Percentiles rank a stretch among this genome's conserved stretches.
These are phyloP conservation scores for Lucilia sericata DNA, from an alignment of 1,140 invertebrate genomes.

Conservation along the genomic window DNA sequence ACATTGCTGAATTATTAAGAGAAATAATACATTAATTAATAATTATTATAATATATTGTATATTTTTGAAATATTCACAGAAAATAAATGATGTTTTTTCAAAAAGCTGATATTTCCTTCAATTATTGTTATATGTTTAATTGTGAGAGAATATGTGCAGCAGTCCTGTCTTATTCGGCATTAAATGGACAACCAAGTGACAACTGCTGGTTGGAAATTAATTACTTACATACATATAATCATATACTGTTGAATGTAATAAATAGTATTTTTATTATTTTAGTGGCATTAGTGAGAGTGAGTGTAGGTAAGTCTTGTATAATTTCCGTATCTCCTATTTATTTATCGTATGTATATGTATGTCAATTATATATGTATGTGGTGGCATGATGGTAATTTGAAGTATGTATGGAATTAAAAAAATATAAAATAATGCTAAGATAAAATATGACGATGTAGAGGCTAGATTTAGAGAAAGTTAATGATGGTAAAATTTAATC, in stretches of 20 bases:
- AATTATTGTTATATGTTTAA: neutral
- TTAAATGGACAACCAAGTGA: neutral
- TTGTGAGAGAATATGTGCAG: neutral
- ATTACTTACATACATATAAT: neutral
- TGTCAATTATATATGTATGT: neutral
- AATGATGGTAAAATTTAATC: conserved; percentile 46
- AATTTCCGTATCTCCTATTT: conserved; percentile 5
- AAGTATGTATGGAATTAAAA: neutral
- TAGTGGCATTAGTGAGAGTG: neutral
- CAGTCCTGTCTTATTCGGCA: neutral
- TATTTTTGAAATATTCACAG: conserved; percentile 24
- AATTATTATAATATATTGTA: neutral
- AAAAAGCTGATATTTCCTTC: neutral
- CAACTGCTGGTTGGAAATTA: neutral
- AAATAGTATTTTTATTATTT: neutral
- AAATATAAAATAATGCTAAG: neutral
- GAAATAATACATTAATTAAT: conserved; percentile 15
- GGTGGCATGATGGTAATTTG: neutral
- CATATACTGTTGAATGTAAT: neutral
- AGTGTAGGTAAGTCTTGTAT: conserved; percentile 5
- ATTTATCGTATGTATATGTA: neutral
- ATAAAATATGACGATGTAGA: conserved; percentile 7
- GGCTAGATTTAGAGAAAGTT: neutral
- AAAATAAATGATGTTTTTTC: conserved; percentile 5
- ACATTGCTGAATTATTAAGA: conserved; percentile 10